Percentiles rank a stretch among this genome's conserved stretches.
phyloP scores from a whole-genome alignment of 2,113 vertebrate species.

The Aegotheles bennettii region DNA sequence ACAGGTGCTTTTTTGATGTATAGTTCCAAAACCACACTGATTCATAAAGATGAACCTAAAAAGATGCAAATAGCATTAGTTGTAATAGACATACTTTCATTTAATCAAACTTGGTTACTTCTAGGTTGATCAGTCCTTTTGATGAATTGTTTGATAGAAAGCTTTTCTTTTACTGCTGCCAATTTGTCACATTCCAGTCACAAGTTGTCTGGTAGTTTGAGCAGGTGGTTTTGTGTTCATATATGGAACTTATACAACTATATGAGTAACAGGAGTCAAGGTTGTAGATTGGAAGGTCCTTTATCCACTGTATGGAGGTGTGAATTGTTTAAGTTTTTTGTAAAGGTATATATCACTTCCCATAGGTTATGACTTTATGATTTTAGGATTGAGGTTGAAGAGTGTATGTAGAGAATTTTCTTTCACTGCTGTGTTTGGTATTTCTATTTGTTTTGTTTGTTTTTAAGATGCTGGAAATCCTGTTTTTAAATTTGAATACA shows the following conservation, averaged over 20 bases:
- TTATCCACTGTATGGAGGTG: background rate
- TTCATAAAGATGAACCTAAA: background rate
- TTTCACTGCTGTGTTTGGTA: background rate
- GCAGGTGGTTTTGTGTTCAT: background rate
- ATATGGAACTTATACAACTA: background rate
- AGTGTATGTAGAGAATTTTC: background rate
- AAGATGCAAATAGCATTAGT: rapidly evolving
- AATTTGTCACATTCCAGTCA: background rate
- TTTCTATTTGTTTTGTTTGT: background rate
- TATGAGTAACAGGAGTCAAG: background rate
- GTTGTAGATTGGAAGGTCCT: background rate
- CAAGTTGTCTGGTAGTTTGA: background rate
- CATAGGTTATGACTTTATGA: background rate
- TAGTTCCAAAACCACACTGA: background rate
- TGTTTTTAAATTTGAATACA: background rate
- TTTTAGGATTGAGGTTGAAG: background rate
- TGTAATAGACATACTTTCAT: background rate
- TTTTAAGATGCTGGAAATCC: background rate
- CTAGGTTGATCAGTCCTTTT: background rate
- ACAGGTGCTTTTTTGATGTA: background rate
- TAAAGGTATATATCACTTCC: background rate
- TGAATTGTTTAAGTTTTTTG: background rate
- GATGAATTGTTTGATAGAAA: background rate
- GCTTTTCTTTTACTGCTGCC: background rate
- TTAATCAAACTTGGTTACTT: background rate